Evolutionary conservation across 2,888 invertebrate genomes (phyloP).

Genomic region (Idaea biselata): DNA sequence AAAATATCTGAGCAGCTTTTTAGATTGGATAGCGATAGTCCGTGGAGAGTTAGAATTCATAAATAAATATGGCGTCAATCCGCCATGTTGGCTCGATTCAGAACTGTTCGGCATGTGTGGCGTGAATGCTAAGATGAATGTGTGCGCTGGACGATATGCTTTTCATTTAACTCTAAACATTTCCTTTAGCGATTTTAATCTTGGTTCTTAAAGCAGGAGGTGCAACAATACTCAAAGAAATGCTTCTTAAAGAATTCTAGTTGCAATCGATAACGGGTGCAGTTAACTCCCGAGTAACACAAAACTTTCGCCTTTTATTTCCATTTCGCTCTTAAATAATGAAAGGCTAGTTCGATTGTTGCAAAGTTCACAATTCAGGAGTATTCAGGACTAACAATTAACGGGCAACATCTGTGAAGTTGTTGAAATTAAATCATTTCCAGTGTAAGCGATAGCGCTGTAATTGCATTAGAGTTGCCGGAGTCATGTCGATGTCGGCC

Average conservation of each 20-base stretch:
- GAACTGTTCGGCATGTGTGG: conserved; percentile 42
- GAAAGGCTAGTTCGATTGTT: not conserved
- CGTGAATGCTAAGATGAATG: conserved; percentile 38
- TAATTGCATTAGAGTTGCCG: conserved; percentile 34
- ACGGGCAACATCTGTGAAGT: conserved; percentile 10
- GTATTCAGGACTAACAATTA: conserved; percentile 6
- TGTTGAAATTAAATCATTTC: conserved; percentile 36
- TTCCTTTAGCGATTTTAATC: conserved; percentile 14
- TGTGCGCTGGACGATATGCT: conserved; percentile 7
- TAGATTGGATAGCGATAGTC: conserved; percentile 47
- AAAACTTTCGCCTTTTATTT: not conserved
- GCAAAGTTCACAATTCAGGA: conserved; percentile 1
- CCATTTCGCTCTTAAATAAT: conserved; percentile 4
- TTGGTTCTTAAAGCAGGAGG: not conserved
- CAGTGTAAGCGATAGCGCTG: conserved; percentile 26
- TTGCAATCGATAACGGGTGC: not conserved
- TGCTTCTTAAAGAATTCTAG: not conserved
- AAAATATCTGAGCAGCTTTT: conserved; percentile 31
- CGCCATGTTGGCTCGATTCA: conserved; percentile 44
- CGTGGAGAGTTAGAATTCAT: conserved; percentile 50
- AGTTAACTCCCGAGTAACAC: not conserved
- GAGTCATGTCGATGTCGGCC: not conserved
- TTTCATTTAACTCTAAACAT: conserved; percentile 2
- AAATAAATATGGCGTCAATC: conserved; percentile 53
- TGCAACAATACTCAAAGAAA: not conserved